Evolutionary conservation across 64 coral and sea anemone genomes (phyloP), one percentile per base, ranked within the genome.

Genomic region (Porites lutea): DNA sequence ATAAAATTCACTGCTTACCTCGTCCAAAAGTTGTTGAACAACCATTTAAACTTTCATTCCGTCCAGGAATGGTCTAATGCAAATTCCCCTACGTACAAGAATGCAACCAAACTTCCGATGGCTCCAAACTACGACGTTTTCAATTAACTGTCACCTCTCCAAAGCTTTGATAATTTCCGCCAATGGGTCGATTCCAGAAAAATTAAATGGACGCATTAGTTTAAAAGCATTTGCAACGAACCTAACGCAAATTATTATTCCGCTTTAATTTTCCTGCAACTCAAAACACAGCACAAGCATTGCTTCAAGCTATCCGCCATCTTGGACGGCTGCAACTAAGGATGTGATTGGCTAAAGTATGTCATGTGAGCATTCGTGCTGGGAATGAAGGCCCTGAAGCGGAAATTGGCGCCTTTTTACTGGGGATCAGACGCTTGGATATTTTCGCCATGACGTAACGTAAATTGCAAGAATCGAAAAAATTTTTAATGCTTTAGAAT

Each of bases 251-350:
- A 88, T 66, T 74, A 12, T 48, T 59, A 27, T 75, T 37, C 27
- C 0, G 27, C 27, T 37, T 37, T 37, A 37, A 82, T 75, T 88
- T 91, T 78, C 75, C 65, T 94, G 86, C 84, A 92, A 59, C 88
- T 84, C 91, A 96, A 92, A 72, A 54, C 58, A 65, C 55, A 54
- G 21, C 69, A 37, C 27, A 37, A 37, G 59, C 52, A 59, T 27
- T 71, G 54, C 95, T 97, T 97, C 92, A 97, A 94, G 92, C 82
- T 76, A 75, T 89, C 95, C 95, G 95, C 95, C 95, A 97, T 97
- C 91, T 97, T 97, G 92, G 37, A 85, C 74, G 74, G 77, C 65
- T 27, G 77, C 74, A 76, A 43, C 49, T 21, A 83, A 13, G 27
- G 11, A 74, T 71, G 18, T 93, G 65, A 97, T 97, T 97, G 92